Evolutionary conservation across 1,140 invertebrate genomes (phyloP).

Genomic region (Drosophila truncata): DNA sequence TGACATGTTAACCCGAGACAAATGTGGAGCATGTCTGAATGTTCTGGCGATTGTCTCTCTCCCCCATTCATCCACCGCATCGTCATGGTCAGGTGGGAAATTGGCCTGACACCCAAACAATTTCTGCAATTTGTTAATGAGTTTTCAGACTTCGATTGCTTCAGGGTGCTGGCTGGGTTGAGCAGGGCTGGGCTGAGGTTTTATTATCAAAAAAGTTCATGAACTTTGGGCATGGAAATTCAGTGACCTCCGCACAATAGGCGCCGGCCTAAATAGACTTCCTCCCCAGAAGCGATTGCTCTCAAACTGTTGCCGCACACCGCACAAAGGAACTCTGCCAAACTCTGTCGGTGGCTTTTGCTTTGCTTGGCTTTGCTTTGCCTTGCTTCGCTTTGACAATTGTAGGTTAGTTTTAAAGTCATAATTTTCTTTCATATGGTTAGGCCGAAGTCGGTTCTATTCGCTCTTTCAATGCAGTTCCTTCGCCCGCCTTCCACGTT

Average conservation of each 20-base stretch:
- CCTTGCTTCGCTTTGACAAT: constrained; percentile 23
- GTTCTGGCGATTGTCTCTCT: constrained; percentile 31
- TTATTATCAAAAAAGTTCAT: constrained; percentile 53
- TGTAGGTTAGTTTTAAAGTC: constrained; percentile 81
- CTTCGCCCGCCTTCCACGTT: constrained; percentile 23
- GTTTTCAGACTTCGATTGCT: constrained; percentile 53
- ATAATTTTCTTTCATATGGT: constrained; percentile 68
- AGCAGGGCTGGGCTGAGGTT: background rate
- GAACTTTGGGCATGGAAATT: constrained; percentile 67
- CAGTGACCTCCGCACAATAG: constrained; percentile 71
- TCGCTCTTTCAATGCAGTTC: constrained; percentile 58
- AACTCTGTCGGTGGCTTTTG: constrained; percentile 27
- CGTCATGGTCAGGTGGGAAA: constrained; percentile 71
- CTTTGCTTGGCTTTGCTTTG: background rate
- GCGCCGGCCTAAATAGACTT: constrained; percentile 69
- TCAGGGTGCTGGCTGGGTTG: too few relatives aligned
- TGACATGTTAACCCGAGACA: constrained; percentile 68
- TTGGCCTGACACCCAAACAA: constrained; percentile 35
- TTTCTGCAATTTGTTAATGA: constrained; percentile 79
- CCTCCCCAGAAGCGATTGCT: constrained; percentile 43
- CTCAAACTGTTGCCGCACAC: constrained; percentile 60
- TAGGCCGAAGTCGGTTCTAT: constrained; percentile 24
- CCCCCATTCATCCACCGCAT: constrained; percentile 38
- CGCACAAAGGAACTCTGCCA: constrained; percentile 39
- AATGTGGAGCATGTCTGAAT: constrained; percentile 63